Percentiles rank a stretch among this genome's conserved stretches.
Evolutionary conservation across 2,888 invertebrate genomes (phyloP).

Genomic region (Cataglyphis rosenhaueri): DNA sequence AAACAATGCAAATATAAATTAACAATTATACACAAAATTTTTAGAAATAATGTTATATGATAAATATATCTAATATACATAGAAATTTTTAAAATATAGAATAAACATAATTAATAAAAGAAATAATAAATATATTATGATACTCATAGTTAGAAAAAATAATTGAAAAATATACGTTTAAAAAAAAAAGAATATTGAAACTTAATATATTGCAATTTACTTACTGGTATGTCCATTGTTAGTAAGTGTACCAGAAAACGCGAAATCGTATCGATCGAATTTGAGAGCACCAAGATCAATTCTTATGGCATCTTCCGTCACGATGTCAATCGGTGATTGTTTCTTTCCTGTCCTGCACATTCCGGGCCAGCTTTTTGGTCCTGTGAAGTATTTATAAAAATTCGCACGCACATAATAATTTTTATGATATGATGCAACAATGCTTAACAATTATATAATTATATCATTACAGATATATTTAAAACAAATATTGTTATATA

Average conservation of each 20-base stretch:
- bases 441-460: constrained; percentile 2
- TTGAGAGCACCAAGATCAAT: constrained; percentile 86
- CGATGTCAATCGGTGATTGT: constrained; percentile 93
- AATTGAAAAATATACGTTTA: background rate
- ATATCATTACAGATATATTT: background rate
- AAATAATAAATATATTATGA: background rate
- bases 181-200: background rate
- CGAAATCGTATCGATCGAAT: constrained; percentile 87
- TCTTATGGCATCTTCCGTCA: constrained; percentile 86
- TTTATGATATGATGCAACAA: background rate
- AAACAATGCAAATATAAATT: background rate
- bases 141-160: background rate
- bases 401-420: background rate
- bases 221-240: constrained; percentile 91
- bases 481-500: background rate
- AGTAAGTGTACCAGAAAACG: constrained; percentile 86
- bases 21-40: background rate
- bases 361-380: constrained; percentile 88
- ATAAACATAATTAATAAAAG: background rate
- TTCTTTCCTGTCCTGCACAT: constrained; percentile 88
- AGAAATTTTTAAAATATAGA: background rate
- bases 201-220: constrained; percentile 51
- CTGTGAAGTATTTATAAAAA: constrained; percentile 56
- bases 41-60: background rate
- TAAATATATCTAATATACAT: background rate